Percentiles rank a stretch among this genome's conserved stretches.
Evolutionary conservation across 2,113 vertebrate genomes (phyloP).

Genomic region (Tetraodon nigroviridis): DNA sequence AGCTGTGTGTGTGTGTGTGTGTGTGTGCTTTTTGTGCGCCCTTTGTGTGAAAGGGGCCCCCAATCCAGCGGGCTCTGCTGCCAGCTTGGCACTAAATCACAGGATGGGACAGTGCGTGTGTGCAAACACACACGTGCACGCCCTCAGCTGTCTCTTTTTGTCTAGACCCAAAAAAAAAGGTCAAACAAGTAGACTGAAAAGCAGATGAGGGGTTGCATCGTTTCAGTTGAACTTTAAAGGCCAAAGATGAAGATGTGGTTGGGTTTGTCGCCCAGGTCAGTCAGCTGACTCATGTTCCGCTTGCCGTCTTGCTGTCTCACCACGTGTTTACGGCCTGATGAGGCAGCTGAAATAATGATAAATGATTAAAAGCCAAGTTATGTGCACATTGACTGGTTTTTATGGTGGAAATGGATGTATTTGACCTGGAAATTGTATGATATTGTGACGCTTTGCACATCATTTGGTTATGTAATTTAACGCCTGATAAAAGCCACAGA

Average conservation of each 20-base stretch:
- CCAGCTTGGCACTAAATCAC: slow-evolving; percentile 75
- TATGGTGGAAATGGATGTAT: too few species aligned
- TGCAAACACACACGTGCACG: slow-evolving; percentile 23
- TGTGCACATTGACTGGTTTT: background rate
- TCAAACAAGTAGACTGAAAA: slow-evolving; percentile 52
- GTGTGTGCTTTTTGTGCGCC: slow-evolving; percentile 38
- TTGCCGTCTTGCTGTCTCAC: too few species aligned
- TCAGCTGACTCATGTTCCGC: too few species aligned
- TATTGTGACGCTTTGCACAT: too few species aligned
- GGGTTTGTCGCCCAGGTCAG: too few species aligned
- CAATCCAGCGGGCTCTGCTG: slow-evolving; percentile 65
- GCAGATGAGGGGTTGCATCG: slow-evolving; percentile 27
- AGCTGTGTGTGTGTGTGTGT: slow-evolving; percentile 35
- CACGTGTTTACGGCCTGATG: too few species aligned
- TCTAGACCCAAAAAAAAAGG: slow-evolving; percentile 54
- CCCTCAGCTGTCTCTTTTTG: slow-evolving; percentile 50
- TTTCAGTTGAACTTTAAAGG: slow-evolving; percentile 29
- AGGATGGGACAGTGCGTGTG: slow-evolving; percentile 51
- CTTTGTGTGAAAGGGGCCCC: slow-evolving; percentile 71
- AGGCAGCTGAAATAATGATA: too few species aligned
- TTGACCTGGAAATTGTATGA: too few species aligned
- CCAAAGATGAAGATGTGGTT: slow-evolving; percentile 3
- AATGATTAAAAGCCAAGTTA: background rate
- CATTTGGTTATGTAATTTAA: too few species aligned
- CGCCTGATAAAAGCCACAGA: too few species aligned